Conservation (phyloP, 1,140 invertebrate species). For the Pectinophora gossypiella region DNA sequence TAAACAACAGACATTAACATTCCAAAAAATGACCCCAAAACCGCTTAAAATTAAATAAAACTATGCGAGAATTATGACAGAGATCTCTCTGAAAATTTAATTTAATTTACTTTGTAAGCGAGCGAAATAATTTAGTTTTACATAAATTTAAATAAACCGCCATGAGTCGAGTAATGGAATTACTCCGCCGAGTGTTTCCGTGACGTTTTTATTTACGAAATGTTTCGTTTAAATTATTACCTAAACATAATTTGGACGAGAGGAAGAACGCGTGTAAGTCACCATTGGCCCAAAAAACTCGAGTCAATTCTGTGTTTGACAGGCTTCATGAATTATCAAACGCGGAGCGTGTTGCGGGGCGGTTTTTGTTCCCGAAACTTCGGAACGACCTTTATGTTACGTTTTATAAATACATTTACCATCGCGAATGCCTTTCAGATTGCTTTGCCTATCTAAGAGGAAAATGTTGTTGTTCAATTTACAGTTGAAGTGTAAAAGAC, state of each 20-base stretch:
- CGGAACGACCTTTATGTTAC: neutral
- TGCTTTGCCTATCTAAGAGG: too few species aligned
- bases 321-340: conserved; percentile 2
- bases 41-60: too few species aligned
- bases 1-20: too few species aligned
- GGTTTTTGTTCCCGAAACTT: neutral
- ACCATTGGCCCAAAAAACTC: neutral
- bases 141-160: neutral
- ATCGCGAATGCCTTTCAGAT: too few species aligned
- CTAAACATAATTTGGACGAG: too few species aligned
- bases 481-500: neutral
- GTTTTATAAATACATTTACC: neutral
- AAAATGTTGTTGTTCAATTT: too few species aligned
- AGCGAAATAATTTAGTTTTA: neutral
- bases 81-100: neutral
- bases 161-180: neutral
- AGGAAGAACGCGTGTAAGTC: too few species aligned
- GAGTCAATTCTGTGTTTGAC: neutral
- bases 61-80: neutral
- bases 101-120: neutral
- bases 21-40: too few species aligned
- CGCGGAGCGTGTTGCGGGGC: neutral
- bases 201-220: too few species aligned
- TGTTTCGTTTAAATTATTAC: too few species aligned
- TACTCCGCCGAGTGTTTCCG: too few species aligned